Percentiles rank a stretch among this genome's conserved stretches.
Conservation (phyloP, 1,140 invertebrate genomes). For the Wiebesia pumilae region DNA sequence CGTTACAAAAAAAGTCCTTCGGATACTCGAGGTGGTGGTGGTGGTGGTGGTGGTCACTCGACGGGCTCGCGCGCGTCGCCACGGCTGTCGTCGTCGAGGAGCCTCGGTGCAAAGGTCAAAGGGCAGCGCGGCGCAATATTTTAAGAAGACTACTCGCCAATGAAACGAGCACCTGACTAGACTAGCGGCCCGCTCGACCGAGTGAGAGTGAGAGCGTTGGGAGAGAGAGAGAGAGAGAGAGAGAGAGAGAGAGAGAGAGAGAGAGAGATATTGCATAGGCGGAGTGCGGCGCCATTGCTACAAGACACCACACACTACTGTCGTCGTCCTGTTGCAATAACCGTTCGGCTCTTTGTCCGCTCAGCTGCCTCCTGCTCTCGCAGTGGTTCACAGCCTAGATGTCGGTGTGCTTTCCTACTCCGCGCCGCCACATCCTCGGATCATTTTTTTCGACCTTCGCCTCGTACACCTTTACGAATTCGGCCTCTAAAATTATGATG, state of each 20-base stretch:
- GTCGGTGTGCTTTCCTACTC: background rate
- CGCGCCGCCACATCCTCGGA: background rate
- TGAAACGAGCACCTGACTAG: slow-evolving; percentile 10
- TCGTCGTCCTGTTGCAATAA: slow-evolving; percentile 66
- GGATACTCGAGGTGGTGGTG: background rate
- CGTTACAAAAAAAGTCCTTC: background rate
- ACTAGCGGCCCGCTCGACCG: background rate
- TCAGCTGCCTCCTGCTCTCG: slow-evolving; percentile 69
- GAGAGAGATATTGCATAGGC: slow-evolving; percentile 38
- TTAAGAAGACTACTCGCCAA: background rate
- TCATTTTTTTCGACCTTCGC: background rate
- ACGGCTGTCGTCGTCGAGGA: too few relatives aligned
- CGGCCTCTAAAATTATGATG: slow-evolving; percentile 9
- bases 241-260: background rate
- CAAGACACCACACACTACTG: slow-evolving; percentile 52
- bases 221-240: slow-evolving; percentile 55
- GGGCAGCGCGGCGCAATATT: background rate
- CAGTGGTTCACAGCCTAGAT: slow-evolving; percentile 64
- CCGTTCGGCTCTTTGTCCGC: slow-evolving; percentile 72
- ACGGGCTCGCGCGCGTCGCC: too few relatives aligned
- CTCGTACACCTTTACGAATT: slow-evolving; percentile 22
- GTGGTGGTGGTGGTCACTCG: too few relatives aligned
- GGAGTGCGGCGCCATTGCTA: slow-evolving; percentile 42
- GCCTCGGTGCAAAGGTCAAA: background rate
- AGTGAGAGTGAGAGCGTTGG: background rate